A percentile compares a stretch with the other conserved stretches of the same genome.
Conservation (phyloP, 2,113 vertebrate species). For the Siniperca chuatsi region DNA sequence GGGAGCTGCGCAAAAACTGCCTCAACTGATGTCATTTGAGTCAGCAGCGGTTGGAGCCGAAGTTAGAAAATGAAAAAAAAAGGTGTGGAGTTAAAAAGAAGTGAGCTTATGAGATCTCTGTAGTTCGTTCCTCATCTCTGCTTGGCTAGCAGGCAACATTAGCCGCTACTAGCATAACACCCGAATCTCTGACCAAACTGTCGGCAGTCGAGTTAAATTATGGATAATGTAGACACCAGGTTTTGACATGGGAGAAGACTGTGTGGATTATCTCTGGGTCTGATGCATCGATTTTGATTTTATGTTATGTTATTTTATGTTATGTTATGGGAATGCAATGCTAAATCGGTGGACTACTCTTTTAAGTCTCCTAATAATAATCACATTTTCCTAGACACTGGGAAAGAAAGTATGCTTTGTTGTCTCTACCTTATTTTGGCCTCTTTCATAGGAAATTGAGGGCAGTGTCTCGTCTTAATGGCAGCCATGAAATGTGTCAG, state of each 20-base stretch:
- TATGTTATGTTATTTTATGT: too few relatives aligned
- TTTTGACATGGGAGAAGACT: background rate
- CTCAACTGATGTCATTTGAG: background rate
- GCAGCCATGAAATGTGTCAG: slow-evolving; percentile 61
- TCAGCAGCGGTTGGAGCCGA: background rate
- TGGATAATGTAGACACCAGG: background rate
- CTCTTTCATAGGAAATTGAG: slow-evolving; percentile 62
- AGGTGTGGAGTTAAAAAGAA: background rate
- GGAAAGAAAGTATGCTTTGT: slow-evolving; percentile 48
- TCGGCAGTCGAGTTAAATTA: background rate
- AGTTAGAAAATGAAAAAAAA: background rate
- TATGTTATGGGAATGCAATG: background rate
- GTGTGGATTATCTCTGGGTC: background rate
- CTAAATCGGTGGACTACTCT: background rate
- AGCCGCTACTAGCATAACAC: background rate
- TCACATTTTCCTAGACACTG: slow-evolving; percentile 43
- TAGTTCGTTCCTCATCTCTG: background rate
- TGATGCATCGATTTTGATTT: background rate
- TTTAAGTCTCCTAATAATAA: slow-evolving; percentile 38
- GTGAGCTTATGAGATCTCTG: too few relatives aligned
- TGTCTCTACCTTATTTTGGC: slow-evolving; percentile 33
- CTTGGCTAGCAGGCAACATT: background rate
- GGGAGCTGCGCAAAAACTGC: background rate
- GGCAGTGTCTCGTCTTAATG: slow-evolving; percentile 64
- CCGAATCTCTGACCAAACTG: background rate